Evolutionary conservation across 2,113 vertebrate species (phyloP).

Genomic region (Zosterops lateralis): DNA sequence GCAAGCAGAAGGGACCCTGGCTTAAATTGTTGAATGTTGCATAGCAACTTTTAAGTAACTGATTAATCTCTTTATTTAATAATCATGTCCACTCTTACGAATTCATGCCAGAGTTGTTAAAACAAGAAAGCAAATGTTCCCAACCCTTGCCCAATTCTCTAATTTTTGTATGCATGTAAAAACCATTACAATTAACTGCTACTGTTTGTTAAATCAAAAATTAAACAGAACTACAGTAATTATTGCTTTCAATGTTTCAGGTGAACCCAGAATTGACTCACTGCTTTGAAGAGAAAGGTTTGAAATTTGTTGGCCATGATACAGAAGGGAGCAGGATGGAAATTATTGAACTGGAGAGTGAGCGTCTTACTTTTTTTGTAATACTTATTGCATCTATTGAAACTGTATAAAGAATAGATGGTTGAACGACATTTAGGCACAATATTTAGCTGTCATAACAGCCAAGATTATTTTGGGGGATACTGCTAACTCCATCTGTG

Average conservation of each 20-base stretch:
- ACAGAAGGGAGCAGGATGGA: constrained; percentile 77
- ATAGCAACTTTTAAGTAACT: background rate
- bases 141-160: background rate
- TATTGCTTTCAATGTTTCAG: constrained; percentile 54
- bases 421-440: background rate
- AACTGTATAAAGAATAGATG: background rate
- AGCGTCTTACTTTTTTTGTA: constrained; percentile 34
- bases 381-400: background rate
- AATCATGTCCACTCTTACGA: background rate
- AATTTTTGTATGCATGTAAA: background rate
- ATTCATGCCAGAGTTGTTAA: background rate
- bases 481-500: background rate
- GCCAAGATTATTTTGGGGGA: background rate
- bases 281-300: constrained; percentile 76
- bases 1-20: background rate
- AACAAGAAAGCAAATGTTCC: background rate
- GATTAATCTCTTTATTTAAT: background rate
- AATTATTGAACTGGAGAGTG: constrained; percentile 78
- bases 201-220: background rate
- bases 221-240: background rate
- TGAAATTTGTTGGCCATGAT: constrained; percentile 78
- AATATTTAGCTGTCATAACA: background rate
- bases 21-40: background rate
- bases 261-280: constrained; percentile 75
- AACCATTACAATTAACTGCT: background rate